Evolutionary conservation across 2,888 invertebrate species (phyloP).

Genomic region (Ochropleura plecta): DNA sequence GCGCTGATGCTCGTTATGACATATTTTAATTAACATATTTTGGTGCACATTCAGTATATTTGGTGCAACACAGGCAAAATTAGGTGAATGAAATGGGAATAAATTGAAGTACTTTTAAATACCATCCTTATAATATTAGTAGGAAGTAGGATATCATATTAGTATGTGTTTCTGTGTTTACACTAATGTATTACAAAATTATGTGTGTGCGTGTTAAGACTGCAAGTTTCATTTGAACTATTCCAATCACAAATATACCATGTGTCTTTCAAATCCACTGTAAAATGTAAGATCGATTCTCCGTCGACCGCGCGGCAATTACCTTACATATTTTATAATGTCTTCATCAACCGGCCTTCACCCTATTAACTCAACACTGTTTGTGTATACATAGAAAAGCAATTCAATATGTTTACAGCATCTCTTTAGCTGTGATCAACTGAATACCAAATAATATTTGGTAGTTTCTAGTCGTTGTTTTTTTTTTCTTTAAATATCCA

Average conservation of each 20-base stretch:
- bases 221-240: background rate
- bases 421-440: constrained; percentile 10
- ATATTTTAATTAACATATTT: no score
- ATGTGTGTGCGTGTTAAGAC: background rate
- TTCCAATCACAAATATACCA: background rate
- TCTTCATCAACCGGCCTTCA: constrained; percentile 33
- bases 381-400: constrained; percentile 34
- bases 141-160: no score
- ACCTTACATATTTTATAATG: constrained; percentile 33
- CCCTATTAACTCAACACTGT: constrained; percentile 29
- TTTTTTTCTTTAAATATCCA: no score
- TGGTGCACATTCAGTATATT: no score
- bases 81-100: no score
- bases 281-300: constrained; percentile 5
- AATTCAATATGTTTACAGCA: constrained; percentile 35
- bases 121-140: no score
- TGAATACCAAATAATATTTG: constrained; percentile 24
- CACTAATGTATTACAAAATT: no score
- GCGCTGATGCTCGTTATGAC: no score
- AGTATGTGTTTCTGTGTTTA: no score
- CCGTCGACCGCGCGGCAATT: background rate
- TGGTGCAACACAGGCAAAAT: no score
- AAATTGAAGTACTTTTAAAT: no score
- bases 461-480: no score
- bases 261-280: background rate